Evolutionary conservation across 1,140 invertebrate species (phyloP).

Genomic region (fruit fly (Drosophila melanogaster)): Release_6_plus_ISO1_MT NT_033777.3:25376501-25377000

Average conservation of each 20-base stretch:
- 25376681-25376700: constrained; percentile 45
- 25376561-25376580: constrained; percentile 12
- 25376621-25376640: constrained; percentile 82
- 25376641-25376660: constrained; percentile 36
- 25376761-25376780: constrained; percentile 75
- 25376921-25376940: constrained; percentile 34
- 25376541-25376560: constrained; percentile 55
- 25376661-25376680: not conserved
- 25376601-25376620: constrained; percentile 81
- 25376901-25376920: constrained; percentile 63
- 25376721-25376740: constrained; percentile 15
- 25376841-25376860: constrained; percentile 12
- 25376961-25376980: constrained; percentile 35
- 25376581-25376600: constrained; percentile 18
- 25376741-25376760: constrained; percentile 29
- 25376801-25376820: constrained; percentile 47
- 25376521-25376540: constrained; percentile 2
- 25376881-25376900: constrained; percentile 57
- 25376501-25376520: constrained; percentile 53
- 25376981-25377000: constrained; percentile 68
- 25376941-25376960: not conserved
- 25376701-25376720: constrained; percentile 36
- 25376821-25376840: constrained; percentile 20
- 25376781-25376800: constrained; percentile 74
- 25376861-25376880: constrained; percentile 5